Base-by-base conservation (phyloP, 2,113 vertebrate genomes). In the Gulo gulo region DNA sequence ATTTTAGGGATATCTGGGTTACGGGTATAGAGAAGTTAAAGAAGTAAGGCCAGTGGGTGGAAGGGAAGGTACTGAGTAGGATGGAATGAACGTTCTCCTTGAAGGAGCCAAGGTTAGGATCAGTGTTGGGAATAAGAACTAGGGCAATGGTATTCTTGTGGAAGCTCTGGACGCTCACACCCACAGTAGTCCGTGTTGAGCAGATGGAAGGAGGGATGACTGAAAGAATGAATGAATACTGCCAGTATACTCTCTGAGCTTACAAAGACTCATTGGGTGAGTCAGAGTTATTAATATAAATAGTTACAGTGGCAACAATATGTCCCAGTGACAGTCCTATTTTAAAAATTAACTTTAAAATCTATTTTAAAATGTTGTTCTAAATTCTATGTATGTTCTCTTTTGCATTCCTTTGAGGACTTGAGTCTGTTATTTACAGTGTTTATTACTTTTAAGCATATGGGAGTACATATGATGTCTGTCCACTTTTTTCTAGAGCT, bases 401-500 rank as follows among this genome's bases (percentile, higher is more conserved):
- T 87, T 93, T 97, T 91, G 83, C 84, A 91, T 94, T 96, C 31
- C 61, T 97, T 97, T 93, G 81, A 97, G 73, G 65, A 82, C n/a
- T 96, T 6, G 3, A 95, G 61, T 92, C 95, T 97, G 95, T 97
- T 97, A 94, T 97, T 95, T 97, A 95, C 81, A 78, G 76, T 93
- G 96, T 95, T 97, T 97, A 98, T 96, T 98, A 91, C 81, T 97
- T 97, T 98, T 95, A 96, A 97, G 86, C 98, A 97, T 97, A 98
- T 96, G 97, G 96, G 87, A 73, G 52, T 92, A 42, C 95, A 98
- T 95, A 97, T 96, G 94, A 98, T 93, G 82, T 73, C 96, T 97
- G 95, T 95, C 94, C 96, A 96, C 57, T 79, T 97, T 95, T 67
- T 84, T 23, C 79, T 69, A 67, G 63, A 97, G 78, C 88, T 96